phyloP scores from a whole-genome alignment of 2,888 invertebrate genomes.

The Drosophila anomelani region DNA sequence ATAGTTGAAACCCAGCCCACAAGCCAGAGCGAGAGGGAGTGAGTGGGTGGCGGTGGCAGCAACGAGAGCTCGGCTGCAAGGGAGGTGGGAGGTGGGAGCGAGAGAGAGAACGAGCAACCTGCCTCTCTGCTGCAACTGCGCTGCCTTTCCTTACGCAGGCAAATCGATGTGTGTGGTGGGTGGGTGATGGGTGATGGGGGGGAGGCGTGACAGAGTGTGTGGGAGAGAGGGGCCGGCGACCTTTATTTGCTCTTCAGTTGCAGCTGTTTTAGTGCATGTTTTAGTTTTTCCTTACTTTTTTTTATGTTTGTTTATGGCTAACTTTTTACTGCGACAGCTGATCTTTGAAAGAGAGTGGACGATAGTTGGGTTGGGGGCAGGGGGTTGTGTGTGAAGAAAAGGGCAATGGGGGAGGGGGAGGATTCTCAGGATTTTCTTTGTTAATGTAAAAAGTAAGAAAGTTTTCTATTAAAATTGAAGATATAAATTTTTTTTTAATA shows the following conservation, averaged over 20 bases:
- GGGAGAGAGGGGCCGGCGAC: slow-evolving; percentile 49
- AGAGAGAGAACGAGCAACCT: slow-evolving; percentile 43
- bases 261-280: slow-evolving; percentile 40
- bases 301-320: slow-evolving; percentile 27
- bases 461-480: background rate
- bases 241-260: slow-evolving; percentile 75
- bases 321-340: slow-evolving; percentile 33
- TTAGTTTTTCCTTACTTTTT: slow-evolving; percentile 8
- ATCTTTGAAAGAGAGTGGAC: slow-evolving; percentile 11
- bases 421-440: background rate
- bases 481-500: no score
- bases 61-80: background rate
- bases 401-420: no score
- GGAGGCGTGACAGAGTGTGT: background rate
- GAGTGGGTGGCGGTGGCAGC: background rate
- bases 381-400: background rate
- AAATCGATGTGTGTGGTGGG: slow-evolving; percentile 37
- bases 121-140: slow-evolving; percentile 53
- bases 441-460: background rate
- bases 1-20: slow-evolving; percentile 73
- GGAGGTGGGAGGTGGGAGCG: slow-evolving; percentile 19
- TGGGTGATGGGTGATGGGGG: background rate
- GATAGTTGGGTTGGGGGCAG: no score
- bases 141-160: slow-evolving; percentile 62
- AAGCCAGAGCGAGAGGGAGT: slow-evolving; percentile 28